Conservation (phyloP, 2,113 vertebrate genomes). For the Fulmarus glacialis region DNA sequence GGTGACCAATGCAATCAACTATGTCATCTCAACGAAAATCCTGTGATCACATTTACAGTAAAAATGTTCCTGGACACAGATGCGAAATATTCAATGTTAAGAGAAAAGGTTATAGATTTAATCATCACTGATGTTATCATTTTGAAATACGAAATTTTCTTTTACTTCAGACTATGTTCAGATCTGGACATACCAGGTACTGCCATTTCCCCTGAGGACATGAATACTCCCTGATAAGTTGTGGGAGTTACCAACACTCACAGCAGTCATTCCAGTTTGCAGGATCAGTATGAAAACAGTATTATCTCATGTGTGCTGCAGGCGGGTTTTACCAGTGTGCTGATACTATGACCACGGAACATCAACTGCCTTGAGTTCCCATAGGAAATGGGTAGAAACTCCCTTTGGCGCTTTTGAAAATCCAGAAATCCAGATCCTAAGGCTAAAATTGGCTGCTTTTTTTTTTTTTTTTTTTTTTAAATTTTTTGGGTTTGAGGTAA, state of each 20-base stretch:
- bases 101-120: background rate
- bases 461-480: background rate
- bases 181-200: no score
- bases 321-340: background rate
- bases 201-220: fast-evolving
- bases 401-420: background rate
- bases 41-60: background rate
- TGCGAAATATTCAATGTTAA: background rate
- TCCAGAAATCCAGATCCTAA: background rate
- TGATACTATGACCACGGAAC: background rate
- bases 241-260: background rate
- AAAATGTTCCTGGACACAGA: background rate
- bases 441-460: background rate
- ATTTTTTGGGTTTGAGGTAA: background rate
- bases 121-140: background rate
- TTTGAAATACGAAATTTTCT: background rate
- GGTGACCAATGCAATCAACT: background rate
- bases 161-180: background rate
- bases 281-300: background rate
- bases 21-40: background rate
- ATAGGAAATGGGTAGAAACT: background rate
- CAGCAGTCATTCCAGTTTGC: background rate
- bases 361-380: background rate
- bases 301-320: background rate
- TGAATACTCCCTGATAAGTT: background rate